Percentiles rank a stretch among this genome's conserved stretches.
These are phyloP conservation scores for Microplitis demolitor DNA, from an alignment of 1,140 invertebrate genomes.

Conservation along the genomic window DNA sequence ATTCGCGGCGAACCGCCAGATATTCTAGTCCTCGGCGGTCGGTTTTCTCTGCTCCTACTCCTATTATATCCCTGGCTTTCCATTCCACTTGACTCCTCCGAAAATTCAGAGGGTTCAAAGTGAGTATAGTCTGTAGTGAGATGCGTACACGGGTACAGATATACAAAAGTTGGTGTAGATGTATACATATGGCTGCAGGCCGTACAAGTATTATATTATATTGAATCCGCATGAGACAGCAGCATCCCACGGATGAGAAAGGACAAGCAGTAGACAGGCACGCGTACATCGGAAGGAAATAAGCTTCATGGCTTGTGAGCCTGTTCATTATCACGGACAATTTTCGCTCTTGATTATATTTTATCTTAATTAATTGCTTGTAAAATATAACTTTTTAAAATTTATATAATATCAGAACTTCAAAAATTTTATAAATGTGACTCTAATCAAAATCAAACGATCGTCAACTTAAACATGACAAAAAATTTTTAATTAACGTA, in stretches of 20 bases:
- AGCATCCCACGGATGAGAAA: conserved; percentile 32
- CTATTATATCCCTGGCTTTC: neutral
- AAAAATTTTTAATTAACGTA: no score
- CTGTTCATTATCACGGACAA: conserved; percentile 42
- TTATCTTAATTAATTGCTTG: neutral
- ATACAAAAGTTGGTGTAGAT: no score
- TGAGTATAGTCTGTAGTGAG: no score
- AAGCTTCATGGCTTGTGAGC: conserved; percentile 29
- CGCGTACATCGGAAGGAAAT: conserved; percentile 12
- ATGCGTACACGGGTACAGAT: no score
- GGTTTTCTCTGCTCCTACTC: neutral
- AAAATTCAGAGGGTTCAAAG: no score
- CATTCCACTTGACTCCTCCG: neutral
- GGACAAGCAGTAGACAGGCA: neutral
- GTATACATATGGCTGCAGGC: neutral
- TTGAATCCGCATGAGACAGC: conserved; percentile 49
- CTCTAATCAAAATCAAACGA: no score
- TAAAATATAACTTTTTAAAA: neutral
- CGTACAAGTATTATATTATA: conserved; percentile 41
- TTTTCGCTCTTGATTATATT: neutral
- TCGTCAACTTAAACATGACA: no score
- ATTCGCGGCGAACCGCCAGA: neutral
- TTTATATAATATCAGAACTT: no score
- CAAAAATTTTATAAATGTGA: no score
- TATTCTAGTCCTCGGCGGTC: neutral